Conservation (phyloP, 2,113 vertebrate genomes). For the Aspiorhynchus laticeps region DNA sequence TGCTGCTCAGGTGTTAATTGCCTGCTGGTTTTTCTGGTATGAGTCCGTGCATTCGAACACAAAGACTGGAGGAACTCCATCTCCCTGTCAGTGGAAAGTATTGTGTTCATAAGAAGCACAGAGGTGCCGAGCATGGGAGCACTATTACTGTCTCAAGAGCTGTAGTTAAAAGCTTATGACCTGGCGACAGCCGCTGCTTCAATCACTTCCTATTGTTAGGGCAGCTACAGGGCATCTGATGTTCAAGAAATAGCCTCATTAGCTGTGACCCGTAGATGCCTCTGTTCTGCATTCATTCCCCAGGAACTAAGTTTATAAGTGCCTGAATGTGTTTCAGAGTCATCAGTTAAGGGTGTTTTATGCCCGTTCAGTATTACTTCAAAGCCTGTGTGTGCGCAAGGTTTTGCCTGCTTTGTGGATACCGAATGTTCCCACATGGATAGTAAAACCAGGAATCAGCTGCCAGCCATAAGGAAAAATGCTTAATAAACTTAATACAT, state of each 20-base stretch:
- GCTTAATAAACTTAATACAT: too few relatives aligned
- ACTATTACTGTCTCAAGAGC: neutral
- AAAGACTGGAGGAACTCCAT: neutral
- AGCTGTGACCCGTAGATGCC: neutral
- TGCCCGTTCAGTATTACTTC: neutral
- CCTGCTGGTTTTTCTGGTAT: neutral
- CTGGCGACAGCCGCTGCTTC: constrained; percentile 20
- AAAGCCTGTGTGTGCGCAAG: neutral
- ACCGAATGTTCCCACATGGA: neutral
- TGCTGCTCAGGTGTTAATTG: neutral
- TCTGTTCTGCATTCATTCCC: constrained; percentile 12
- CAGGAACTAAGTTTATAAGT: neutral
- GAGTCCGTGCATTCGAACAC: neutral
- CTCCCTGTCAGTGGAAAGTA: constrained; percentile 18
- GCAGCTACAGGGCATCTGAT: constrained; percentile 12
- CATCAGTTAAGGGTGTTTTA: constrained; percentile 1
- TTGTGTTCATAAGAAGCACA: constrained; percentile 35
- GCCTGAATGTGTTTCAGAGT: neutral
- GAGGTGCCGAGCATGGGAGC: constrained; percentile 11
- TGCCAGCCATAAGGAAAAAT: neutral
- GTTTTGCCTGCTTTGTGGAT: neutral
- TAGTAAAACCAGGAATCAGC: neutral
- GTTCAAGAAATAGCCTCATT: constrained; percentile 30
- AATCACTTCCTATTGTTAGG: constrained; percentile 36
- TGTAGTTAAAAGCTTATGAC: constrained; percentile 17